Percentiles rank a stretch among this genome's conserved stretches.
Evolutionary conservation across 2,888 invertebrate genomes (phyloP).

Genomic region (Reticulitermes lucifugus): DNA sequence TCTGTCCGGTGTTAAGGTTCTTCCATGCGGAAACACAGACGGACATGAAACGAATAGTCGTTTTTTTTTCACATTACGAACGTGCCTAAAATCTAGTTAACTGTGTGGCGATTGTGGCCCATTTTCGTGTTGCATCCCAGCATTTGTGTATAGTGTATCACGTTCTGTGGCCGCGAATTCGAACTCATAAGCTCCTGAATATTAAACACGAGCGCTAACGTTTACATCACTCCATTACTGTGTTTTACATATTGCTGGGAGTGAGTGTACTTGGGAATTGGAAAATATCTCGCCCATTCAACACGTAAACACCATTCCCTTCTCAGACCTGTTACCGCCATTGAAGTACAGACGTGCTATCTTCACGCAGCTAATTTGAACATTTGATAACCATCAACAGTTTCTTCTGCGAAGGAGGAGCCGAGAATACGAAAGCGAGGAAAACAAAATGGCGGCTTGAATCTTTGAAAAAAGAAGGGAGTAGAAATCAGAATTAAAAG

Average conservation of each 20-base stretch:
- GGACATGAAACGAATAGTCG: no score
- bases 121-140: no score
- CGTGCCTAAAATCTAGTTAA: no score
- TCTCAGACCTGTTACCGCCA: not conserved
- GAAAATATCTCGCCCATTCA: slow-evolving; percentile 1
- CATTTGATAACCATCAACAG: slow-evolving; percentile 22
- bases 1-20: no score
- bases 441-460: not conserved
- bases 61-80: no score
- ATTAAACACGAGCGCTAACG: no score
- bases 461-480: not conserved
- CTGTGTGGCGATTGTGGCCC: no score
- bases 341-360: not conserved
- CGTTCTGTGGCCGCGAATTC: no score
- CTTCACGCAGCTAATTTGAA: not conserved
- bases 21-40: no score
- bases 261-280: not conserved
- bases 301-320: not conserved
- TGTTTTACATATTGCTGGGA: not conserved
- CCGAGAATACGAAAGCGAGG: not conserved
- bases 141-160: no score
- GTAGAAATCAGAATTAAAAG: not conserved
- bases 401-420: slow-evolving; percentile 10
- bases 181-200: no score
- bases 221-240: no score